Percentiles rank a stretch among this genome's conserved stretches.
Evolutionary conservation across 2,113 vertebrate species (phyloP).

Genomic region (Tamias sibiricus): DNA sequence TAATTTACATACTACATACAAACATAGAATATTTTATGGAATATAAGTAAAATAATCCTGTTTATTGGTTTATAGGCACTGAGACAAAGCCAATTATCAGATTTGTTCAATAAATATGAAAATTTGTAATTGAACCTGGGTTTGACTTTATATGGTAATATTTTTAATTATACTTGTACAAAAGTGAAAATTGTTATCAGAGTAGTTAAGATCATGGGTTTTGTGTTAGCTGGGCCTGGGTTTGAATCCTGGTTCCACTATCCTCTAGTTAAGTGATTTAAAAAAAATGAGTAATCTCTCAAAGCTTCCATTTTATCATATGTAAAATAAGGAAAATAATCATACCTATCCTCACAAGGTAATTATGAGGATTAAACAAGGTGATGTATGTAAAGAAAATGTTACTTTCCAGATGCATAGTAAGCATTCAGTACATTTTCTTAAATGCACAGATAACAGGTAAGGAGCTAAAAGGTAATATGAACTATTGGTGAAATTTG

Average conservation of each 20-base stretch:
- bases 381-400: not conserved
- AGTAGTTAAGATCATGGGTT: not conserved
- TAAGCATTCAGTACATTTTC: not conserved
- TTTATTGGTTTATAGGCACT: not conserved
- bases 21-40: conserved; percentile 26
- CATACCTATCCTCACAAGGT: not conserved
- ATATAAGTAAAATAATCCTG: not conserved
- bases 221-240: not conserved
- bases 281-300: not conserved
- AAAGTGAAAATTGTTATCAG: not conserved
- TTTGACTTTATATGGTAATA: not conserved
- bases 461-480: not conserved
- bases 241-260: not conserved
- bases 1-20: not conserved
- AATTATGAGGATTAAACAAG: too few species aligned
- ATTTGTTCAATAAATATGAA: not conserved
- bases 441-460: not conserved
- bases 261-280: not conserved
- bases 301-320: not conserved
- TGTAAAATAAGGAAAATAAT: conserved; percentile 29
- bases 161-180: not conserved
- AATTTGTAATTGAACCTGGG: not conserved
- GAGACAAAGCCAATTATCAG: not conserved
- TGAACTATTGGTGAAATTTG: not conserved
- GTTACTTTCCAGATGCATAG: not conserved